Conservation (phyloP, 2,113 vertebrate genomes). For the Bothrops jararaca region DNA sequence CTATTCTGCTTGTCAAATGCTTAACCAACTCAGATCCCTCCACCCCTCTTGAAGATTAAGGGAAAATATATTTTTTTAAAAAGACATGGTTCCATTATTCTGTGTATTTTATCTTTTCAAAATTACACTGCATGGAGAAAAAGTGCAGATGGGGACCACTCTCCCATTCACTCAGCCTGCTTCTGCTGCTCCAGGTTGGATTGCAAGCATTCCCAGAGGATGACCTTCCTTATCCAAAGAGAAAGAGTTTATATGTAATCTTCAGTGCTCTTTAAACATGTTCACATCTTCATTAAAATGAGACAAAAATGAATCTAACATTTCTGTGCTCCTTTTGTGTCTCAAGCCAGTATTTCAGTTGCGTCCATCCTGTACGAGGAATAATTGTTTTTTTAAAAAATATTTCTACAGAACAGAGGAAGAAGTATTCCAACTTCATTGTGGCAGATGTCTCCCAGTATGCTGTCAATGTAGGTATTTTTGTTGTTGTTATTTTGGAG, state of each 20-base stretch:
- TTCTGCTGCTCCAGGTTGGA: not conserved
- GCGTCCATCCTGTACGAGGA: not conserved
- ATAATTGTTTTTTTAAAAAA: not conserved
- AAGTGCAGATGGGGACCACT: not conserved
- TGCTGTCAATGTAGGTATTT: slow-evolving; percentile 59
- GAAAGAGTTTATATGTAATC: not conserved
- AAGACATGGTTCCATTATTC: not conserved
- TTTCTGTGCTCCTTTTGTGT: not conserved
- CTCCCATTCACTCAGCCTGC: not conserved
- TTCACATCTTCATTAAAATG: not conserved
- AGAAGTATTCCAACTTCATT: slow-evolving; percentile 65
- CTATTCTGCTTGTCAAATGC: not conserved
- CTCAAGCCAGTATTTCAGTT: not conserved
- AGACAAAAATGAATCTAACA: not conserved
- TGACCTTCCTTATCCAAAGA: not conserved
- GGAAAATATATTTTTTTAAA: not conserved
- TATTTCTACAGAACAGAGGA: slow-evolving; percentile 65
- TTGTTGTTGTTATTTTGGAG: not conserved
- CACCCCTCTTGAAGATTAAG: not conserved
- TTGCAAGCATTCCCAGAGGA: not conserved
- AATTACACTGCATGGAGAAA: not conserved
- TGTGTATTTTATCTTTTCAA: not conserved
- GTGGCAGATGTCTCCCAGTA: slow-evolving; percentile 68
- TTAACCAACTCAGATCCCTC: not conserved
- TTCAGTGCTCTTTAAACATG: not conserved